Evolutionary conservation across 1,140 invertebrate genomes (phyloP), one percentile per base, ranked within the genome.

Genomic region (Harpegnathos saltator): DNA sequence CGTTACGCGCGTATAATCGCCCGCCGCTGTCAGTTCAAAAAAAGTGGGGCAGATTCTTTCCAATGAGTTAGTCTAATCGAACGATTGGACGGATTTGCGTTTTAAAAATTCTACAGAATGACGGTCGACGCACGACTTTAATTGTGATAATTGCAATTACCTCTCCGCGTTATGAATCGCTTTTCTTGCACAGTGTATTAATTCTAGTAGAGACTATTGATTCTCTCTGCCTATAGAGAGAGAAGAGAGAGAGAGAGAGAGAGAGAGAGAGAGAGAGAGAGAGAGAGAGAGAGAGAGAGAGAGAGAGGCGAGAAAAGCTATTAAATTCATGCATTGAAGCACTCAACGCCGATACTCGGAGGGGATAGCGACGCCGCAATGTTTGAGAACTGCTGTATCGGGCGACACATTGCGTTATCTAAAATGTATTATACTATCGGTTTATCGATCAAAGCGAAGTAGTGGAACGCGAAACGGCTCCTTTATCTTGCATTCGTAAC

Each of bases 351-450:
- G 73, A 78, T 68, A 58, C 66, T 58, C 75, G 75, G 17, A 63
- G 11, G 65, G 15, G 15, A 29, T 71, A 59, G 52, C 12, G 75
- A 29, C n/a, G 52, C 63, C 65, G 22, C 65, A 71, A 80, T 80
- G 75, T 80, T 80, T 80, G 75, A 80, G 75, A 80, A 80, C 65
- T 69, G 75, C 52, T 80, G 75, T 80, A 80, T 69, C 65, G 75
- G 65, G 65, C 75, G 75, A 80, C 75, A 80, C 75, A 48, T 69
- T 69, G 65, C 75, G 75, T 80, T 80, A 71, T 80, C 75, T 80
- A 80, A 80, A 80, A 80, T 80, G 65, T 80, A 80, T 80, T 80
- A 71, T 71, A 71, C 65, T 58, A 80, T 80, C 75, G 75, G 75
- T 80, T 80, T 80, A 80, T 80, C 75, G 65, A 80, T 80, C 65